Conservation (phyloP, 2,797 vertebrate species). For the Garrulus glandarius region DNA sequence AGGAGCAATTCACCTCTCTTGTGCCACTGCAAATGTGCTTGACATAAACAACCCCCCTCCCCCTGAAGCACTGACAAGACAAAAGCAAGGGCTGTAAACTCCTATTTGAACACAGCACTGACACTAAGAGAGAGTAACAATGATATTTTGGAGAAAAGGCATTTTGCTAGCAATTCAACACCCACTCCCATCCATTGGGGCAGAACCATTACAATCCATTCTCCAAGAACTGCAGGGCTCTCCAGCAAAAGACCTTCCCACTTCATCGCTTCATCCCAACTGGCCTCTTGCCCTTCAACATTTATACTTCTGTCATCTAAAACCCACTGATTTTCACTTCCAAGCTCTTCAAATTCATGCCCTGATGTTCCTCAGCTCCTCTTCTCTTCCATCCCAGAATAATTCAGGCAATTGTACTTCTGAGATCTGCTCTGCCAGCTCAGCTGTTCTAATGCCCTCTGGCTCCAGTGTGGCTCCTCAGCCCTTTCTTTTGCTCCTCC, state of each 20-base stretch:
- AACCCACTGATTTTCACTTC: not conserved
- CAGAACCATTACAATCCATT: not conserved
- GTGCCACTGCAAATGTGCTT: not conserved
- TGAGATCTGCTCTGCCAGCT: not conserved
- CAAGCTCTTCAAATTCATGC: not conserved
- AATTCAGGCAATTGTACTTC: not conserved
- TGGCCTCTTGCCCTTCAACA: conserved; percentile 1
- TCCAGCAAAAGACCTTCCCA: not conserved
- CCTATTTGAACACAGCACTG: not conserved
- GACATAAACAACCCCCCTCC: not conserved
- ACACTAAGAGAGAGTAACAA: not conserved
- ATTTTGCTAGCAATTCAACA: conserved; percentile 1
- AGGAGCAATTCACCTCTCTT: not conserved
- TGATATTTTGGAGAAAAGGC: not conserved
- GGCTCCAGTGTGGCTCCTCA: not conserved
- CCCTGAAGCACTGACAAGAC: not conserved
- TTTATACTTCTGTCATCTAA: not conserved
- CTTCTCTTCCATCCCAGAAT: not conserved
- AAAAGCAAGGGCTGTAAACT: not conserved
- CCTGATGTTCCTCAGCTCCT: not conserved
- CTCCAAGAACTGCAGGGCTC: not conserved
- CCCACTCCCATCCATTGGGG: not conserved
- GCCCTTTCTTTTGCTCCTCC: not conserved
- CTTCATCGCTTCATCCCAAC: not conserved
- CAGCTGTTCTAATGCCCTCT: not conserved